Evolutionary conservation across 2,888 invertebrate species (phyloP).

Genomic region (Lepeophtheirus nordmannii): DNA sequence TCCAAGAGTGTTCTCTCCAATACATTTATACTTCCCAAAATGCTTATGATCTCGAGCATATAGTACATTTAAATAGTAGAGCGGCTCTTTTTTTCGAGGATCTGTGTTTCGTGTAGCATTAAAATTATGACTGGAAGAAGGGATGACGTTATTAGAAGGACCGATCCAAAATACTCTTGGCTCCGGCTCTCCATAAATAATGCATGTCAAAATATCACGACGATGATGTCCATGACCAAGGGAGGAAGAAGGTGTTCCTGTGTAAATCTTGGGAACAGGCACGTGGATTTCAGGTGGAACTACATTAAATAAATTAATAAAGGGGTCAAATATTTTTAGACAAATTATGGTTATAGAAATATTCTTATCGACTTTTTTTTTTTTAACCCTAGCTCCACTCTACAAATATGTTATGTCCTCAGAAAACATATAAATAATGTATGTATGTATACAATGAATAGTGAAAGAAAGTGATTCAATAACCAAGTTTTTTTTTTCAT

Average conservation of each 20-base stretch:
- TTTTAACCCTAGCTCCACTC: too few relatives aligned
- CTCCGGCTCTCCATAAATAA: slow-evolving; percentile 13
- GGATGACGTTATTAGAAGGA: neutral
- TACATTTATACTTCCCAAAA: slow-evolving; percentile 15
- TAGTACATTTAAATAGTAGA: neutral
- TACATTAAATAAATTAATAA: neutral
- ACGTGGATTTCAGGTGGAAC: neutral
- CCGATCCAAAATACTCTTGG: slow-evolving; percentile 4
- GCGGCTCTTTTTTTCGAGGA: neutral
- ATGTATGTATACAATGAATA: too few relatives aligned
- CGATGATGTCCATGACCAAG: slow-evolving; percentile 3
- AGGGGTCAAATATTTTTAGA: too few relatives aligned
- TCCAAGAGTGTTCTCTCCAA: slow-evolving; percentile 1
- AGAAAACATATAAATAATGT: too few relatives aligned
- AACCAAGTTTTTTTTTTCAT: too few relatives aligned
- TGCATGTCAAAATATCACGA: neutral
- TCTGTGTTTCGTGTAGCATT: neutral
- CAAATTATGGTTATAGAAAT: too few relatives aligned
- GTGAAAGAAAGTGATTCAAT: too few relatives aligned
- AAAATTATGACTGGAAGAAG: neutral
- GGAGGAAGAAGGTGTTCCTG: neutral
- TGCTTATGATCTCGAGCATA: slow-evolving; percentile 4
- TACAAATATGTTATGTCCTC: too few relatives aligned
- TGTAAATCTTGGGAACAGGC: neutral
- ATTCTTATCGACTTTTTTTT: too few relatives aligned